Conservation (phyloP, 1,140 invertebrate species). For the Dendrolimus punctatus region DNA sequence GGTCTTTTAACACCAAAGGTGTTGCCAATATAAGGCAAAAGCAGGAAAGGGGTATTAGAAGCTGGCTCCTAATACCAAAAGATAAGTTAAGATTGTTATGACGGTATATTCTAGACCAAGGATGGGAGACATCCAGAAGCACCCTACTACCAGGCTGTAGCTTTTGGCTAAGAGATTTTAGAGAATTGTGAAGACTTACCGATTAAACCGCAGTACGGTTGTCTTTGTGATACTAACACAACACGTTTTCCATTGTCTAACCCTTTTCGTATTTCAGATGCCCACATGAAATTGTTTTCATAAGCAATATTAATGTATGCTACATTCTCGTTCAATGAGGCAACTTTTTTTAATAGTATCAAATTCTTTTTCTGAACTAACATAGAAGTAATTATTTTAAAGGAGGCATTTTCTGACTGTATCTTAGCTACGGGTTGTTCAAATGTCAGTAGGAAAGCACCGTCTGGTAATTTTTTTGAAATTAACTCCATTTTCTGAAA, state of each 20-base stretch:
- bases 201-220: conserved; percentile 24
- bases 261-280: conserved; percentile 15
- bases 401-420: conserved; percentile 8
- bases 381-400: conserved; percentile 18
- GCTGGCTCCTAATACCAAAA: too few species aligned
- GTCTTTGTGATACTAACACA: conserved; percentile 24
- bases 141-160: too few species aligned
- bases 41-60: too few species aligned
- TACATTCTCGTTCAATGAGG: conserved; percentile 9
- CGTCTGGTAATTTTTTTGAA: conserved; percentile 4
- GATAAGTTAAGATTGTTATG: too few species aligned
- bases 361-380: conserved; percentile 19
- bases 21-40: too few species aligned
- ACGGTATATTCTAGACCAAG: too few species aligned
- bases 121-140: too few species aligned
- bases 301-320: conserved; percentile 16
- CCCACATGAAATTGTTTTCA: conserved; percentile 24
- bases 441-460: conserved; percentile 15
- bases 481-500: conserved; percentile 20
- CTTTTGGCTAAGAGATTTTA: too few species aligned
- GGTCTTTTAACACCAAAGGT: too few species aligned
- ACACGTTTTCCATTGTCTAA: conserved; percentile 17
- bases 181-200: conserved; percentile 7
- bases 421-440: conserved; percentile 13
- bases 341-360: conserved; percentile 18